Evolutionary conservation across 2,797 vertebrate genomes (phyloP).

Genomic region (Coregonus suidteri): DNA sequence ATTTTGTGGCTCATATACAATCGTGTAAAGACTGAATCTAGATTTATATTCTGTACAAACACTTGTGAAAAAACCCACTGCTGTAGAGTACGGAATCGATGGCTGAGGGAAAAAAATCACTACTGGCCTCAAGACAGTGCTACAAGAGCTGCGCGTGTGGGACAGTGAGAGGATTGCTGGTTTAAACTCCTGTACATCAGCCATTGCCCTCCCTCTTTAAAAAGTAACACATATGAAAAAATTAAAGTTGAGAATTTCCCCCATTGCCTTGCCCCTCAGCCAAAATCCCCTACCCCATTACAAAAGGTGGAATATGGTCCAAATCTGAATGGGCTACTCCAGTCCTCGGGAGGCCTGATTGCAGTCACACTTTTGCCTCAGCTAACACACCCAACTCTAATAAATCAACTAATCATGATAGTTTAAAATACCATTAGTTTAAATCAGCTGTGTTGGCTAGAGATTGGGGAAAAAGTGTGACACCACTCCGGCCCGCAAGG

Average conservation of each 20-base stretch:
- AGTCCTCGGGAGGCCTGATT: no score
- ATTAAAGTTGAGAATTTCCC: slow-evolving; percentile 48
- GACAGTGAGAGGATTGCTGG: slow-evolving; percentile 74
- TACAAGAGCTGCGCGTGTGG: slow-evolving; percentile 85
- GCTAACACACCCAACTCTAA: no score
- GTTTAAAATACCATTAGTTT: no score
- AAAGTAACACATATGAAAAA: slow-evolving; percentile 47
- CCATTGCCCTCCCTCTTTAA: slow-evolving; percentile 61
- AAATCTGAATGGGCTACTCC: background rate
- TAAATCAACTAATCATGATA: no score
- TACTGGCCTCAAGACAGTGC: slow-evolving; percentile 93
- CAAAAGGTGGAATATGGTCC: slow-evolving; percentile 42
- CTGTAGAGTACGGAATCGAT: slow-evolving; percentile 82
- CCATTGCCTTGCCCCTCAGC: slow-evolving; percentile 48
- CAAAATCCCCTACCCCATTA: slow-evolving; percentile 49
- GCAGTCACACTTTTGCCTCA: no score
- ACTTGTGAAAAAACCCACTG: slow-evolving; percentile 84
- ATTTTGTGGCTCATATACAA: slow-evolving; percentile 98
- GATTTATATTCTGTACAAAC: slow-evolving; percentile 92
- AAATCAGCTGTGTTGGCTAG: no score
- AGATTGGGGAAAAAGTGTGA: no score
- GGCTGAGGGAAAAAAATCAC: slow-evolving; percentile 76
- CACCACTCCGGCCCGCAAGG: no score
- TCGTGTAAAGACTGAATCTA: slow-evolving; percentile 93
- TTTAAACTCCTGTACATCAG: slow-evolving; percentile 62